These are phyloP conservation scores for Protosalanx chinensis DNA, from an alignment of 2,797 vertebrate species.

Conservation along the genomic window DNA sequence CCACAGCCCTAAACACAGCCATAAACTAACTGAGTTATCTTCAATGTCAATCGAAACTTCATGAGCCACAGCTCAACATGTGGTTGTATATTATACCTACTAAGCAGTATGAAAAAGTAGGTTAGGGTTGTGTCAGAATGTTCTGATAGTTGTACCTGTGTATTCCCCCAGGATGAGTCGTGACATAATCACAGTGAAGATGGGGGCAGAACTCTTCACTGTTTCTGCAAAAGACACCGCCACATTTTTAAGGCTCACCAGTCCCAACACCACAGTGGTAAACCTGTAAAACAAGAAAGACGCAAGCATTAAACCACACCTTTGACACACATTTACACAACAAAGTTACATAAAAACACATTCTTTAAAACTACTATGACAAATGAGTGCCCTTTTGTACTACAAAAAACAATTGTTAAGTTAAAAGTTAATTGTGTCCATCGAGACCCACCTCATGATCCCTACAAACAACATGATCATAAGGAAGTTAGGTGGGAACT, in stretches of 20 bases:
- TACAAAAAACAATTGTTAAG: no score
- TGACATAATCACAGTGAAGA: constrained; percentile 98
- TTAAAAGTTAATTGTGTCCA: background rate
- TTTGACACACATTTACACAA: background rate
- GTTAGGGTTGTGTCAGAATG: background rate
- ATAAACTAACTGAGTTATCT: background rate
- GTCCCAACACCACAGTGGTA: constrained; percentile 88
- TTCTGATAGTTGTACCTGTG: constrained; percentile 73
- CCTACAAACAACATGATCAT: constrained; percentile 98
- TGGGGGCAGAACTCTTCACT: constrained; percentile 94
- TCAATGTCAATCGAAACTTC: background rate
- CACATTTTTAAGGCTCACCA: constrained; percentile 95
- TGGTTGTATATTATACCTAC: background rate
- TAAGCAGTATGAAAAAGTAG: no score
- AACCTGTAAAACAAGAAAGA: constrained; percentile 72
- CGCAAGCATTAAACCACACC: background rate
- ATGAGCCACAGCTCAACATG: background rate
- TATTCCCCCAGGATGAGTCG: constrained; percentile 93
- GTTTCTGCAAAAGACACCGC: constrained; percentile 96
- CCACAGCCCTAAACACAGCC: constrained; percentile 76
- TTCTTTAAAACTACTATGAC: no score
- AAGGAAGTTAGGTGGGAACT: constrained; percentile 90
- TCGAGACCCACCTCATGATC: constrained; percentile 83
- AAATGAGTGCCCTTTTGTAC: background rate
- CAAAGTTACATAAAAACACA: background rate